These are phyloP conservation scores for Marronus borbonicus DNA, from an alignment of 2,888 invertebrate genomes.

Conservation along the genomic window DNA sequence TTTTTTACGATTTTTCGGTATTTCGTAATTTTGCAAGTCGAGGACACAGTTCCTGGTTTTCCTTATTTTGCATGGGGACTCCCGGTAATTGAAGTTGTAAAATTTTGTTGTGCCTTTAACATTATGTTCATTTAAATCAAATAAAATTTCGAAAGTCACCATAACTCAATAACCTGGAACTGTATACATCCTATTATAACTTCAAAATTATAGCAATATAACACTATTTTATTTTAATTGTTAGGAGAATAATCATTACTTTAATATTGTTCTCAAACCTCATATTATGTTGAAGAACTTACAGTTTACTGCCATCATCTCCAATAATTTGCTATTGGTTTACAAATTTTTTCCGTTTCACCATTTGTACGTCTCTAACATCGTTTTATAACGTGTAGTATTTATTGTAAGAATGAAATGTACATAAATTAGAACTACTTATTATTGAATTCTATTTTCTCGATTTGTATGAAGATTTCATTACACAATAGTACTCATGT, in stretches of 20 bases:
- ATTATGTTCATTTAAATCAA: too few relatives aligned
- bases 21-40: too few relatives aligned
- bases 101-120: too few relatives aligned
- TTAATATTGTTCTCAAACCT: neutral
- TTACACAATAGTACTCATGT: conserved; percentile 37
- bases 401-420: conserved; percentile 42
- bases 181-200: too few relatives aligned
- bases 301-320: neutral
- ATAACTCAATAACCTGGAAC: too few relatives aligned
- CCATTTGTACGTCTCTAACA: neutral
- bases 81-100: too few relatives aligned
- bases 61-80: too few relatives aligned
- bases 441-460: conserved; percentile 21
- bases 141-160: too few relatives aligned
- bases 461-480: conserved; percentile 11
- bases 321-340: conserved; percentile 1
- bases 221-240: too few relatives aligned
- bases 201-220: too few relatives aligned
- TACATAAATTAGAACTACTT: conserved; percentile 18
- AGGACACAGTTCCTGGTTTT: too few relatives aligned
- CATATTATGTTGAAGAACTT: neutral
- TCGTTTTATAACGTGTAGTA: conserved; percentile 39
- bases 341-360: neutral
- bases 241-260: neutral
- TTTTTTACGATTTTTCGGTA: too few relatives aligned